Base-by-base conservation (phyloP, 2,888 invertebrate species). In the Acanthoscelides obtectus region DNA sequence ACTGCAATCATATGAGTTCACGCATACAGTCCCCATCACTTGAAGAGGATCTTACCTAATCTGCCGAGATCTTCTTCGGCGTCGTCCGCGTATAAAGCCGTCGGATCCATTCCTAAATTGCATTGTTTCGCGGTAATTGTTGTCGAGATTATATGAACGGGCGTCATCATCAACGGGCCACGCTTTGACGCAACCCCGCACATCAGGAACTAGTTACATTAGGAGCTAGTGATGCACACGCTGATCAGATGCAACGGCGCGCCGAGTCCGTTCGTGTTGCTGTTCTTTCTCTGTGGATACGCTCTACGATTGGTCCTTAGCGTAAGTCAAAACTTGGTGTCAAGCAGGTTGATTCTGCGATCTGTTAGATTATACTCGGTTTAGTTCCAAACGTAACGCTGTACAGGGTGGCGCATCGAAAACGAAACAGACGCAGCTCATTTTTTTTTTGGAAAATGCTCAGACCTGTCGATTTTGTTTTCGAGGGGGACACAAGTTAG, bases 271-370 rank as follows among this genome's bases (percentile, higher is more conserved):
- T 66, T 20, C 19, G 68, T 68, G 20, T 19, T 68, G 27, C 17
- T 25, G 19, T 6, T 27, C 81, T 72, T n/a, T n/a, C n/a, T 82
- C 71, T 79, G 77, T 80, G 83, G 83, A 82, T 82, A 81, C 80
- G 72, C 81, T 71, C 75, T 83, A 71, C 79, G 81, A 73, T 74
- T 78, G 67, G 82, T 81, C 71, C 72, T 80, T 25, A 79, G 81
- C 77, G 84, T 84, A 80, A 83, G 84, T 83, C n/a, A n/a, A n/a
- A n/a, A n/a, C n/a, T n/a, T n/a, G n/a, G n/a, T n/a, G n/a, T n/a
- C n/a, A n/a, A n/a, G n/a, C n/a, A n/a, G n/a, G n/a, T n/a, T n/a
- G n/a, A n/a, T n/a, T n/a, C n/a, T n/a, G n/a, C n/a, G n/a, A n/a
- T n/a, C n/a, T n/a, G n/a, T n/a, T n/a, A n/a, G n/a, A n/a, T n/a